phyloP scores from a whole-genome alignment of 2,797 vertebrate genomes.

The Rhynchotus rufescens region DNA sequence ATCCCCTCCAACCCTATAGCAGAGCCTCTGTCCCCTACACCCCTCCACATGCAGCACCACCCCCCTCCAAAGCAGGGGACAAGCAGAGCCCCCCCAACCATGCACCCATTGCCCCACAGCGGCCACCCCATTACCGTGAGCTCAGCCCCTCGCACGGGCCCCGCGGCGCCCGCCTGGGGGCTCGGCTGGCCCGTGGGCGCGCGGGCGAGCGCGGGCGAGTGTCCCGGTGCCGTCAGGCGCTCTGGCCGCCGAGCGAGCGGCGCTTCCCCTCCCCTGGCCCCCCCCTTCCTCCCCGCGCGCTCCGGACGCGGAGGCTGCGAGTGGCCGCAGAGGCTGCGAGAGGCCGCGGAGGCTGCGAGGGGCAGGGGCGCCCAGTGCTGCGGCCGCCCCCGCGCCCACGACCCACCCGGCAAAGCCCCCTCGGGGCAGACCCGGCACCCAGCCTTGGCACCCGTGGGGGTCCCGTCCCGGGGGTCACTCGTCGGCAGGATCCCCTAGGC shows the following conservation, averaged over 20 bases:
- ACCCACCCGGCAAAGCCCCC: no score
- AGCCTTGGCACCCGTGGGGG: no score
- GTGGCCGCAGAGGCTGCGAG: no score
- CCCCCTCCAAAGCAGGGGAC: neutral
- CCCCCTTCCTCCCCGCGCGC: constrained; percentile 33
- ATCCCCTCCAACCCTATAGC: neutral
- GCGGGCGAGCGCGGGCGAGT: neutral
- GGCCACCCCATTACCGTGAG: neutral
- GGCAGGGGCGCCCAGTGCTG: no score
- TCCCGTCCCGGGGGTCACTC: neutral
- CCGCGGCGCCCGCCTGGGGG: no score
- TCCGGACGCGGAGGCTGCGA: no score
- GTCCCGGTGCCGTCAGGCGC: neutral
- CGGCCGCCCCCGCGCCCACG: no score
- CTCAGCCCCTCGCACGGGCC: neutral
- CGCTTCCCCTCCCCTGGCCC: constrained; percentile 64
- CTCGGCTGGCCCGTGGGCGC: neutral
- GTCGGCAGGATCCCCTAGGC: no score
- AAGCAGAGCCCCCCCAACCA: neutral
- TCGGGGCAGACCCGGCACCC: no score
- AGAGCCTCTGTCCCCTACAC: neutral
- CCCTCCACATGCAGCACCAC: no score
- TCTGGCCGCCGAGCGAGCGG: constrained; percentile 18
- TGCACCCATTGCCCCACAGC: neutral
- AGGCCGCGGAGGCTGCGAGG: no score